Evolutionary conservation across 2,888 invertebrate genomes (phyloP), one percentile per base, ranked within the genome.

Genomic region (Yponomeuta malinellus): DNA sequence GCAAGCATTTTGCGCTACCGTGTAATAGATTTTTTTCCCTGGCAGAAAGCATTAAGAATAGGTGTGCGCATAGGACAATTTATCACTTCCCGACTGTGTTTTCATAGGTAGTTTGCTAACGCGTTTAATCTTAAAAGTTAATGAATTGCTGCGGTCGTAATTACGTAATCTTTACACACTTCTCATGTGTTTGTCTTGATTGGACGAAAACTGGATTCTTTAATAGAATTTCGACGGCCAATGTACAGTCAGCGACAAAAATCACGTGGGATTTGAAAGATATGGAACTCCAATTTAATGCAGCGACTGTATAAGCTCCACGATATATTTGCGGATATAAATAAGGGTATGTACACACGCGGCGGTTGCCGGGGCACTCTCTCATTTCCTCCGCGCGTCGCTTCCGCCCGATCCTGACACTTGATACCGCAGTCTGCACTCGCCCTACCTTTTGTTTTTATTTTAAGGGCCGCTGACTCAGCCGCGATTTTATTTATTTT

Each of bases 401-500:
- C 78, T 82, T 84, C 82, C 82, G 83, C 69, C 52, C 66, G 71
- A 79, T 82, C 79, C 77, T 78, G 82, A 82, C 83, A 83, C 72
- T 69, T 68, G 69, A 71, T 71, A 66, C 59, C 69, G 70, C 52
- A 48, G 33, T 12, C 66, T 31, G 70, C 43, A 48, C 68, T 68
- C 48, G 48, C 43, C 43, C 23, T 37, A 68, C n/a, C 23, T 48
- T 68, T 68, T 68, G 48, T 68, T 68, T 68, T 68, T 52, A 52
- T 68, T 65, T 59, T 15, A 59, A 59, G 12, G 52, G 52, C 52
- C 12, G 52, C 52, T 15, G 52, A 59, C 15, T 59, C 52, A 59
- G 15, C 10, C 52, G 52, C 52, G 15, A 59, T 15, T 59, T 59
- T 59, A 59, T 59, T 59, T 3, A 59, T 15, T 59, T 59, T 59